Conservation (phyloP, 2,797 vertebrate species). For the Semotilus atromaculatus region DNA sequence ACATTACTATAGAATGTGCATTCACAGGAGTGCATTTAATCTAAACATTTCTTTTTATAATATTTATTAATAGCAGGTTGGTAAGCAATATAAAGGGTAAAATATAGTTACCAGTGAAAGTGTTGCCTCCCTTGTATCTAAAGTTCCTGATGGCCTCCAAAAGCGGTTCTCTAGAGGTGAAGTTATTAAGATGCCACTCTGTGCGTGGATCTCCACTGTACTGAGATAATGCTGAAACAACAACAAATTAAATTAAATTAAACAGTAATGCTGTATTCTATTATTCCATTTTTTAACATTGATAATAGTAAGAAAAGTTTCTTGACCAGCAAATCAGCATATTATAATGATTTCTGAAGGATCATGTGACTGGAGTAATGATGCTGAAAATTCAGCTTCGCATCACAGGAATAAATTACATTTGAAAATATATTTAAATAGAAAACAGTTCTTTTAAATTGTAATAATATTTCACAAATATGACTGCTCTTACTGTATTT, state of each 20-base stretch:
- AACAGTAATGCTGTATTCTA: neutral
- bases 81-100: neutral
- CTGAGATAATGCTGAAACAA: constrained; percentile 86
- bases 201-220: constrained; percentile 94
- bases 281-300: neutral
- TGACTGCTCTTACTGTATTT: neutral
- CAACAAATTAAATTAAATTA: neutral
- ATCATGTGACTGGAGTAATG: no score
- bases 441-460: no score
- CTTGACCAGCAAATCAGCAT: neutral
- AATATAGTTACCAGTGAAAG: constrained; percentile 72
- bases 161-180: constrained; percentile 82
- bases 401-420: no score
- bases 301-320: neutral
- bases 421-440: no score
- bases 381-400: no score
- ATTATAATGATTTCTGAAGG: no score
- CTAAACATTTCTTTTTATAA: neutral
- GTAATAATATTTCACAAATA: no score
- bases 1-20: neutral
- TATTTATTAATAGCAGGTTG: neutral
- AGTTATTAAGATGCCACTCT: constrained; percentile 91
- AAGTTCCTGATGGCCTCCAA: constrained; percentile 84
- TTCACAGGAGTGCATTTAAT: neutral
- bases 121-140: constrained; percentile 93